Evolutionary conservation across 2,888 invertebrate species (phyloP).

Genomic region (Lathronympha strigana): DNA sequence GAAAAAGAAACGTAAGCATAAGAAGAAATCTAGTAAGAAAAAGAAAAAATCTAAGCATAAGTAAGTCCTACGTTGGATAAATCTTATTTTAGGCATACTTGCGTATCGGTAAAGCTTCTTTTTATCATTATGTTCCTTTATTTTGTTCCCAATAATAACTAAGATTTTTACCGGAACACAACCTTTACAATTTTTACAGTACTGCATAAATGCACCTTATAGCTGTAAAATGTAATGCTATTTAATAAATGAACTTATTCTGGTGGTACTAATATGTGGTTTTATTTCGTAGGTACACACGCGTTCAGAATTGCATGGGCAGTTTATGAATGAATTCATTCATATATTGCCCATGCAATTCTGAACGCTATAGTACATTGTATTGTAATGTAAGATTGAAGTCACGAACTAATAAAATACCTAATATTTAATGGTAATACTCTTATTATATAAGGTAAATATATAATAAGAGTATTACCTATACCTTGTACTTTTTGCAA

Average conservation of each 20-base stretch:
- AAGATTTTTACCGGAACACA: slow-evolving; percentile 13
- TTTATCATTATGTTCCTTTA: slow-evolving; percentile 21
- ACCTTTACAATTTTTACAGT: slow-evolving; percentile 24
- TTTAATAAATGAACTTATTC: slow-evolving; percentile 34
- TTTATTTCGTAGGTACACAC: slow-evolving; percentile 22
- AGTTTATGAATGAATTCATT: no score
- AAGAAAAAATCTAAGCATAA: slow-evolving; percentile 87
- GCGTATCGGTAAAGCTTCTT: slow-evolving; percentile 21
- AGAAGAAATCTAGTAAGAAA: slow-evolving; percentile 88
- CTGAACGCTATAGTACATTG: no score
- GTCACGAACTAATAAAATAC: no score
- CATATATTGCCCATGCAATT: no score
- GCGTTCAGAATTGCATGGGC: no score
- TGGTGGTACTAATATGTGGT: slow-evolving; percentile 20
- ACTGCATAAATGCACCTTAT: slow-evolving; percentile 26
- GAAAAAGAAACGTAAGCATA: slow-evolving; percentile 88
- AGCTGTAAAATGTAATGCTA: slow-evolving; percentile 18
- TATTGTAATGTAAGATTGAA: no score
- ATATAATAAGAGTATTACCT: no score
- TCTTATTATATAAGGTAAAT: no score
- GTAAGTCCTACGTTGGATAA: slow-evolving; percentile 49
- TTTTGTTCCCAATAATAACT: slow-evolving; percentile 10
- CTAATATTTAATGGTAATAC: no score
- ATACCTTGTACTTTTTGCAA: no score
- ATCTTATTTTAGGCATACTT: slow-evolving; percentile 10